phyloP scores from a whole-genome alignment of 2,113 vertebrate genomes.

The Saguinus imperator region DNA sequence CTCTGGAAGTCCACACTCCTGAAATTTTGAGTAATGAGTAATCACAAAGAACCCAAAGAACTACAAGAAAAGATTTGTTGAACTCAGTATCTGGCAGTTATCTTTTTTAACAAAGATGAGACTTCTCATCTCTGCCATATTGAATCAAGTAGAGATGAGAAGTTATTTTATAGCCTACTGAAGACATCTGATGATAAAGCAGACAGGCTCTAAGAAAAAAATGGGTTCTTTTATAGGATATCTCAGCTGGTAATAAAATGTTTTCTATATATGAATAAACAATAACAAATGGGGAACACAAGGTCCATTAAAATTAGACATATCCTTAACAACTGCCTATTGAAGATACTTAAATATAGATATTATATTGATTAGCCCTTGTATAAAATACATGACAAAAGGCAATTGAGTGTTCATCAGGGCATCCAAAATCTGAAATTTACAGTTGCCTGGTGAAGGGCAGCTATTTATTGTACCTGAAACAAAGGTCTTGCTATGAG shows the following conservation, averaged over 20 bases:
- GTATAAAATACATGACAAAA: not conserved
- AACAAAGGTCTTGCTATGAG: not conserved
- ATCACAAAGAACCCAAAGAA: not conserved
- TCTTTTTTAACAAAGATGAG: not conserved
- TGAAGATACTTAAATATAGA: not conserved
- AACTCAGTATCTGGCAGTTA: not conserved
- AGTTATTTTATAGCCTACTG: not conserved
- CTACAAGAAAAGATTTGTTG: not conserved
- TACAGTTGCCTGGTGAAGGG: not conserved
- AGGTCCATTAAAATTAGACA: not conserved
- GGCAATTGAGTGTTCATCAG: not conserved
- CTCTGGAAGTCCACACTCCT: not conserved
- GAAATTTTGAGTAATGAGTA: not conserved
- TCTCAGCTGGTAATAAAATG: not conserved
- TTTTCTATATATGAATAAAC: not conserved
- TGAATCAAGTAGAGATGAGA: not conserved
- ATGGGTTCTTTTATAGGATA: not conserved
- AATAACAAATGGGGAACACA: not conserved
- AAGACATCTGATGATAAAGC: not conserved
- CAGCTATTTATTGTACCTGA: not conserved
- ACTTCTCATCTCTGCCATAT: too few species aligned
- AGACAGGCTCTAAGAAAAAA: not conserved
- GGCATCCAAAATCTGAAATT: not conserved
- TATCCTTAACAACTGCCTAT: not conserved
- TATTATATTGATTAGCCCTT: not conserved